Evolutionary conservation across 2,797 vertebrate genomes (phyloP), one percentile per base, ranked within the genome.

Genomic region (Cyclopterus lumpus): DNA sequence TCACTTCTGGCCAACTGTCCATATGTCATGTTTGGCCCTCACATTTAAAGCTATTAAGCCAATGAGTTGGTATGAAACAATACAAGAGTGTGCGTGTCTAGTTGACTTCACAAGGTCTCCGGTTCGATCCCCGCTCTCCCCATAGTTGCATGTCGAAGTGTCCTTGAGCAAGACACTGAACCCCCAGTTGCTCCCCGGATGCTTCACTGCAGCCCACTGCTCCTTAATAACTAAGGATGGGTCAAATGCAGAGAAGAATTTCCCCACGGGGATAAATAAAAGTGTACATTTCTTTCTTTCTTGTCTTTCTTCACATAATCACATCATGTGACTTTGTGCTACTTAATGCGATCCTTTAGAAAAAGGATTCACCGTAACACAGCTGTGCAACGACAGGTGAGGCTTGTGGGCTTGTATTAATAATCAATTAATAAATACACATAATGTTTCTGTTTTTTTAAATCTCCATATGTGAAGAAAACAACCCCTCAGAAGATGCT

Each of bases 291-390:
- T n/a, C n/a, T n/a, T n/a, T n/a, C n/a, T n/a, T n/a, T n/a, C n/a
- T n/a, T n/a, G n/a, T n/a, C n/a, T n/a, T n/a, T n/a, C n/a, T n/a
- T 28, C 66, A 71, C 70, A 59, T 75, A 71, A 73, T 83, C 60
- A 58, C 89, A 86, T 88, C 60, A 83, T 77, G 81, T 87, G 89
- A 89, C 88, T 89, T 74, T 74, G 76, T 86, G 82, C 72, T 54
- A 64, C 76, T 94, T 95, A 93, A 82, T 81, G 84, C 94, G 94
- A 94, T 94, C 92, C 90, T 70, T 77, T 88, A 71, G 64, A 73
- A 55, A 88, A 49, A 79, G 81, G 93, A 93, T 93, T 91, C 89
- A 89, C 74, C 75, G 67, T 42, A 73, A 88, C 85, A 88, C 88
- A 93, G 78, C 85, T 87, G 86, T 77, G 78, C 57, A 72, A 60